Conservation (phyloP, 2,888 invertebrate species). For the Timema cristinae region DNA sequence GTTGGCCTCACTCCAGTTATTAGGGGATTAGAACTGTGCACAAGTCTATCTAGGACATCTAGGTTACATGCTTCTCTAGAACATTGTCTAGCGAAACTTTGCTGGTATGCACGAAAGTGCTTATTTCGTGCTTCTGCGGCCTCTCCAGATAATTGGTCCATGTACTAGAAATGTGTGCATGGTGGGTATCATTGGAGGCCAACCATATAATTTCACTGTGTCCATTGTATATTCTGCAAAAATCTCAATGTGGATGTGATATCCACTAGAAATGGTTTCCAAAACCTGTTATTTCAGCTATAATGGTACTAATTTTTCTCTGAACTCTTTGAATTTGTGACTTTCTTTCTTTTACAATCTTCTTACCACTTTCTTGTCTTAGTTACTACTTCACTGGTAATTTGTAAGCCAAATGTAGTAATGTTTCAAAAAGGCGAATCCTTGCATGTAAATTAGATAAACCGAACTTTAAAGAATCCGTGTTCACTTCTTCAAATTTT, state of each 20-base stretch:
- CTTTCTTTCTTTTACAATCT: no score
- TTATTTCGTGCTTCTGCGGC: not conserved
- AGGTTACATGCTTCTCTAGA: not conserved
- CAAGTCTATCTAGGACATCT: not conserved
- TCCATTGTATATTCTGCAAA: not conserved
- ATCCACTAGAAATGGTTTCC: not conserved
- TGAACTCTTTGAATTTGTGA: not conserved
- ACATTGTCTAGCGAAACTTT: not conserved
- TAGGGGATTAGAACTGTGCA: not conserved
- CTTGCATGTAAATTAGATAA: not conserved
- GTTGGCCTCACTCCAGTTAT: constrained; percentile 5
- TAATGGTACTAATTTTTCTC: not conserved
- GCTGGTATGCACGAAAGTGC: not conserved
- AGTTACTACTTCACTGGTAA: not conserved
- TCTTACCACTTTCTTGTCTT: no score
- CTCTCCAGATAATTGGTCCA: not conserved
- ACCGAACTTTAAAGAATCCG: not conserved
- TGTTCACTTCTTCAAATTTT: not conserved
- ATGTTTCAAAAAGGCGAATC: not conserved
- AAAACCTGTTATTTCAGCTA: constrained; percentile 10
- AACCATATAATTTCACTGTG: not conserved
- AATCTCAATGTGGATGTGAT: not conserved
- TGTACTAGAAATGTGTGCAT: not conserved
- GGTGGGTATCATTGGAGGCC: constrained; percentile 9
- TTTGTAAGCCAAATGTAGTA: not conserved